Evolutionary conservation across 2,797 vertebrate species (phyloP), one percentile per base, ranked within the genome.

Genomic region (Diplodus sargus): DNA sequence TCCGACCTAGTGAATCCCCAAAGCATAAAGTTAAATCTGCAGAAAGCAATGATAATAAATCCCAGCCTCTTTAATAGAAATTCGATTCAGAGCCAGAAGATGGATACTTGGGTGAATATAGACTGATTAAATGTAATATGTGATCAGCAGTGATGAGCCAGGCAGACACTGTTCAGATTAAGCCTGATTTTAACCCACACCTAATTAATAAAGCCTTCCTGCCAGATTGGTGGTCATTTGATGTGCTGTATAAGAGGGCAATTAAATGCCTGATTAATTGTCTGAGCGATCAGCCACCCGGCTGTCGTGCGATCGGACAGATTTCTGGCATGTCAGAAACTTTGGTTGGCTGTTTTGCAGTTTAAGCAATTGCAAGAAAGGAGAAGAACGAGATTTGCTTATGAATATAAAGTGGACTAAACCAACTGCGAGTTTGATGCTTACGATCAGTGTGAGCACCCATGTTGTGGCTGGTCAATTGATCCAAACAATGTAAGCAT

Each of bases 21-120:
- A 28, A 60, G 69, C 66, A 58, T 20, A 4, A 66, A 54, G 39
- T 68, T 72, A 66, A 74, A 62, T 17, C n/a, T 59, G 52, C 48
- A 20, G 0, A 28, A 11, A 30, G 20, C 25, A 39, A n/a, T 8
- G 25, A 74, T 22, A 28, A 43, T 57, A 64, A 76, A 80, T 56
- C 43, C 25, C 6, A 34, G 54, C 17, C 6, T 6, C 49, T 23
- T 43, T 5, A 12, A 52, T 23, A 58, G 20, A 62, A 17, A 53
- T 10, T 6, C 18, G 25, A 61, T 54, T 49, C 54, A 56, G 25
- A 66, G 43, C 39, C 39, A 39, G 39, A 39, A 39, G 39, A 10
- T 39, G 39, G 58, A 68, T 22, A 34, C 1, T 15, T 54, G 28
- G 61, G 51, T 39, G 28, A 9, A 39, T 68, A 4, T 30, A 18